phyloP scores from a whole-genome alignment of 2,797 vertebrate genomes.

The Myiotriccus ornatus region DNA sequence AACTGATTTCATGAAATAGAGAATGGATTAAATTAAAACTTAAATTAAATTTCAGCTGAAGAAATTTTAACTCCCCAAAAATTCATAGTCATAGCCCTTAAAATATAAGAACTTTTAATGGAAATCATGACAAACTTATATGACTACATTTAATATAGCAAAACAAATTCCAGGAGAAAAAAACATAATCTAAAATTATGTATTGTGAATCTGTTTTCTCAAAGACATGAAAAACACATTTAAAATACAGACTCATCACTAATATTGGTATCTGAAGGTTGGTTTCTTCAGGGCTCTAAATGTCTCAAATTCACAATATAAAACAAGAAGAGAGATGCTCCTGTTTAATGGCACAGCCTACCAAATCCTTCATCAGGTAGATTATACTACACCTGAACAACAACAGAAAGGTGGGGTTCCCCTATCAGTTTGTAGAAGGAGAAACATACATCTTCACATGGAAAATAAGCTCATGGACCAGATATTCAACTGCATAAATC shows the following conservation, averaged over 20 bases:
- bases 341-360: not conserved
- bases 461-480: not conserved
- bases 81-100: slow-evolving; percentile 11
- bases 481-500: not conserved
- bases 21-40: not conserved
- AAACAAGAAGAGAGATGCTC: not conserved
- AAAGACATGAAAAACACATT: not conserved
- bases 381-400: not conserved
- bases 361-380: not conserved
- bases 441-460: not conserved
- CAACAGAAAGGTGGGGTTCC: not conserved
- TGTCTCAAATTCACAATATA: not conserved
- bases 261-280: not conserved
- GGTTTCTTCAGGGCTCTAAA: not conserved
- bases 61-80: slow-evolving; percentile 23
- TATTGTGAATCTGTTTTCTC: not conserved
- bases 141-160: not conserved
- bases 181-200: not conserved
- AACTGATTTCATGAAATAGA: not conserved
- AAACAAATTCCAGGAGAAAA: not conserved
- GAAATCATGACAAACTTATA: not conserved
- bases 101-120: not conserved
- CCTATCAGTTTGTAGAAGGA: not conserved
- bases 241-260: not conserved
- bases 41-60: not conserved